Percentiles rank a stretch among this genome's conserved stretches.
These are phyloP conservation scores for Nannospalax galili DNA, from an alignment of 2,113 vertebrate species.

Conservation along the genomic window DNA sequence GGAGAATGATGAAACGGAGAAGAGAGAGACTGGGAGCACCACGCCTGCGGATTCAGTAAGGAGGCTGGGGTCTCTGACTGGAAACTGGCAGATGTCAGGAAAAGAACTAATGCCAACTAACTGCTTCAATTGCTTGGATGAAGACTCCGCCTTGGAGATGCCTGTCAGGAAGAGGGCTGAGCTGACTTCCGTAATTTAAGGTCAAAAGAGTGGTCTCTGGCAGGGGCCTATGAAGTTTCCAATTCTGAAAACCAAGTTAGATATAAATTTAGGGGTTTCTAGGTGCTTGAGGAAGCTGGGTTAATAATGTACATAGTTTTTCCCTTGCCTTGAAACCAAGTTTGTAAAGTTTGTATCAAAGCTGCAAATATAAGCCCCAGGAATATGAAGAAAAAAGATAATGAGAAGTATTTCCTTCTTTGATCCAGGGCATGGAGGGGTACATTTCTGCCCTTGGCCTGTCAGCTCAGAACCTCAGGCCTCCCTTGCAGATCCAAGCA, in stretches of 20 bases:
- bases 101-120: constrained; percentile 73
- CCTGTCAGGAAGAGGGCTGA: constrained; percentile 59
- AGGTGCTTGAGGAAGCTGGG: constrained; percentile 4
- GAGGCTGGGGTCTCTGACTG: constrained; percentile 74
- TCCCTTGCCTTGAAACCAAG: constrained; percentile 51
- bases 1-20: constrained; percentile 94
- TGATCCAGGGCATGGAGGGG: not conserved
- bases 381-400: constrained; percentile 55
- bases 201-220: constrained; percentile 60
- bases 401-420: constrained; percentile 37
- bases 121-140: constrained; percentile 48
- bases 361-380: not conserved
- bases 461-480: constrained; percentile 43
- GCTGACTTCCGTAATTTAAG: constrained; percentile 64
- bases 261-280: constrained; percentile 44
- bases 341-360: constrained; percentile 49
- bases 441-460: constrained; percentile 44
- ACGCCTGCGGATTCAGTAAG: constrained; percentile 96
- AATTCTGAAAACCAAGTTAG: constrained; percentile 61
- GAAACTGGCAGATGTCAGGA: constrained; percentile 50
- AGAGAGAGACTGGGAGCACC: constrained; percentile 92
- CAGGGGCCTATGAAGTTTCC: constrained; percentile 4
- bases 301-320: constrained; percentile 11
- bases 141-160: constrained; percentile 54
- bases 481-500: constrained; percentile 25